Evolutionary conservation across 2,888 invertebrate species (phyloP), one percentile per base, ranked within the genome.

Genomic region (Eupithecia tripunctaria): DNA sequence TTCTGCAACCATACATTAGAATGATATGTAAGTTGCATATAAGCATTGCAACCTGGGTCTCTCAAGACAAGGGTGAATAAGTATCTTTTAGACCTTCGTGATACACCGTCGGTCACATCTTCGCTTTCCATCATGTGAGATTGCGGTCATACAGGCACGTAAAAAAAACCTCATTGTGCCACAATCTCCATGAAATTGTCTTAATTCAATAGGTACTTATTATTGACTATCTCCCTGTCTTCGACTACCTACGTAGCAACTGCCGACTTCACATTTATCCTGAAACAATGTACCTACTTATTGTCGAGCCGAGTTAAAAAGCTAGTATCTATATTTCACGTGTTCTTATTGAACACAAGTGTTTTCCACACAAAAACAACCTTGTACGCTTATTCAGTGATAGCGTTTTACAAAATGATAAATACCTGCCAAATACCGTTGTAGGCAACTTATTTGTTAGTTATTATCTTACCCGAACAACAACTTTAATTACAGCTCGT

Each of bases 381-480:
- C 43, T n/a, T 43, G 4, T 4, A 14, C 7, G n/a, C 47, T 51
- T 21, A 12, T 21, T 21, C 51, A 51, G 51, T 51, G 21, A 51
- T 51, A 56, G 14, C 56, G 56, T 56, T 56, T 47, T 56, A 51
- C 14, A 56, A 56, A 56, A 56, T 25, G 56, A 56, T 56, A 56
- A 56, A 56, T 25, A 25, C 56, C 56, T 25, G 25, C 25, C 56
- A 56, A 25, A 56, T 56, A 56, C 21, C 56, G 56, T 25, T 21
- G 56, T 56, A 56, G 25, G 14, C 15, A 60, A 29, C 27, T 27
- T 18, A 60, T 27, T 59, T 59, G 14, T 12, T 27, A 73, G 56
- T 73, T 67, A 62, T 66, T 36, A 47, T 60, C 29, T n/a, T 47
- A 66, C 73, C 27, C 59, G 63, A 64, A 47, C 62, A 73, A 63